Evolutionary conservation across 2,888 invertebrate genomes (phyloP), one percentile per base, ranked within the genome.

Genomic region (Rhogogaster chlorosoma): DNA sequence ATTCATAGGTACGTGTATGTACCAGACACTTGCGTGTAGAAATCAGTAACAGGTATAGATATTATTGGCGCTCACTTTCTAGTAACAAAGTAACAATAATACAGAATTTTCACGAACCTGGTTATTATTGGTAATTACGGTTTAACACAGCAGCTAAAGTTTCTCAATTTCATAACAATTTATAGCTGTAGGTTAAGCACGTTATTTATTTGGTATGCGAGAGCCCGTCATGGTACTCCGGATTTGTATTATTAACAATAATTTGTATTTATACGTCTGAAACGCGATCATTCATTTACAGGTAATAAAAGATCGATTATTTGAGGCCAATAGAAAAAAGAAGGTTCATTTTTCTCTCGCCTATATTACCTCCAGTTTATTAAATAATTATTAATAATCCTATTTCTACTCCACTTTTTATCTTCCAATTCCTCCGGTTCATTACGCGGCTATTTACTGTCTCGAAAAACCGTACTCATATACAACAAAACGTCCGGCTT

Each of bases 61-160:
- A 42, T 53, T 29, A 29, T 29, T 32, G 18, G 29, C 26, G 42
- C 61, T 80, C 22, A 45, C 67, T 42, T 67, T 45, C 83, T 29
- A 64, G 49, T n/a, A 83, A 29, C 83, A 83, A 67, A 67, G 64
- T 29, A 67, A 83, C 67, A 67, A 80, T 80, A 80, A 80, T 80
- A 38, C 15, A 36, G 12, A 38, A 80, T 61, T 80, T 80, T 80
- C 80, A 80, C 61, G 22, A 57, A 80, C 38, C 71, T 22, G 61
- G 18, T 80, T 80, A 80, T 80, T 80, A 80, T 57, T 38, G 38
- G 61, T 80, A 9, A 80, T 80, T 61, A 80, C 57, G 18, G 15
- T 18, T 38, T n/a, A 38, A 80, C 57, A 61, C 38, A n/a, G 38
- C 42, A 67, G 29, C 61, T 29, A 26, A 49, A 45, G 82, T 83